Evolutionary conservation across 1,140 invertebrate species (phyloP).

Genomic region (Campoletis sonorensis): DNA sequence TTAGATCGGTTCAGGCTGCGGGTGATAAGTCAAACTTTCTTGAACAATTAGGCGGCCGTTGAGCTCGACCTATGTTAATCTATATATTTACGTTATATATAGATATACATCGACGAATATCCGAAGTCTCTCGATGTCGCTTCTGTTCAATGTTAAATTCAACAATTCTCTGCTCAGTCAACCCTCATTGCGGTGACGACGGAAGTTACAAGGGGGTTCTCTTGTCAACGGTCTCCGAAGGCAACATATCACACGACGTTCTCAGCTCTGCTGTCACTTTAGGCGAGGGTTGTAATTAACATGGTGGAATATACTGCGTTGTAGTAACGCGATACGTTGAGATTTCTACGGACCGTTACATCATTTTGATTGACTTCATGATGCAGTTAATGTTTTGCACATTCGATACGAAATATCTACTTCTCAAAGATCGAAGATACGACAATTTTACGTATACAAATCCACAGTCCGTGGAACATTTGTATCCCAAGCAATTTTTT

Average conservation of each 20-base stretch:
- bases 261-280: not conserved
- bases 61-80: not conserved
- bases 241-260: not conserved
- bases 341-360: not conserved
- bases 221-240: not conserved
- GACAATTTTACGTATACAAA: too few relatives aligned
- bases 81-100: not conserved
- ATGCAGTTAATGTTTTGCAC: too few relatives aligned
- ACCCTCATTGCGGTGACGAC: slow-evolving; percentile 1
- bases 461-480: too few relatives aligned
- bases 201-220: slow-evolving; percentile 7
- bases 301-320: not conserved
- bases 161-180: slow-evolving; percentile 4
- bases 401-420: too few relatives aligned
- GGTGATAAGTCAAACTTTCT: slow-evolving; percentile 13
- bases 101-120: not conserved
- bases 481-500: too few relatives aligned
- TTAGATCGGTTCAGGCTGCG: not conserved
- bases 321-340: not conserved
- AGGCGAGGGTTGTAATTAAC: not conserved
- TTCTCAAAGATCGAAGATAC: too few relatives aligned
- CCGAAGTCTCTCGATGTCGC: not conserved
- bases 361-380: not conserved
- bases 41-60: not conserved
- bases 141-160: not conserved